Conservation (phyloP, 2,113 vertebrate species). For the Rhinolophus ferrumequinum region DNA sequence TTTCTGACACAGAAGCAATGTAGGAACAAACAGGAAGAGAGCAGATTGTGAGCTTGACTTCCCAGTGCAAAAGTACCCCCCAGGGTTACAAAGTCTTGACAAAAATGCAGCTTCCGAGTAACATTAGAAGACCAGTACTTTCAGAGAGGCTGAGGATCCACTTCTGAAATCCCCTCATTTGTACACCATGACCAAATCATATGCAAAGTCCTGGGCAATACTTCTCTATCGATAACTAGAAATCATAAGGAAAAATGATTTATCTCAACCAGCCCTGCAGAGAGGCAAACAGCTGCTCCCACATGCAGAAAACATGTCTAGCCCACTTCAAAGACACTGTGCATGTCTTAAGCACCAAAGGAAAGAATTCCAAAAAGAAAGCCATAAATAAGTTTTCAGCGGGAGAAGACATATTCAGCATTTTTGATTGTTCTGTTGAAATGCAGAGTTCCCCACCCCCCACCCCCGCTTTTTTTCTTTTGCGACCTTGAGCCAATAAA, state of each 20-base stretch:
- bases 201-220: not conserved
- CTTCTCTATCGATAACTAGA: not conserved
- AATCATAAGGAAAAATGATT: conserved; percentile 49
- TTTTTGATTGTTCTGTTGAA: conserved; percentile 49
- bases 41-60: not conserved
- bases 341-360: conserved; percentile 70
- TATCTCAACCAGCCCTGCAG: conserved; percentile 59
- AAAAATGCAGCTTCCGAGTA: not conserved
- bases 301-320: conserved; percentile 76
- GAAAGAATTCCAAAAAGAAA: conserved; percentile 46
- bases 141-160: rapidly evolving
- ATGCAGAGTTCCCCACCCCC: not conserved
- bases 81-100: not conserved
- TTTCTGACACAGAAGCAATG: not conserved
- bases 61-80: too few relatives aligned
- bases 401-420: not conserved
- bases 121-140: not conserved
- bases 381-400: not conserved
- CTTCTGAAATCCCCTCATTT: not conserved
- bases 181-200: not conserved
- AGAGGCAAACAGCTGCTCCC: conserved; percentile 74
- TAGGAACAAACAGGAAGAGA: not conserved
- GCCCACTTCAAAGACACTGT: conserved; percentile 83
- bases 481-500: conserved; percentile 57
- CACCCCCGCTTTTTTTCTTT: not conserved